Evolutionary conservation across 1,140 invertebrate species (phyloP).

Genomic region (Theocolax elegans): DNA sequence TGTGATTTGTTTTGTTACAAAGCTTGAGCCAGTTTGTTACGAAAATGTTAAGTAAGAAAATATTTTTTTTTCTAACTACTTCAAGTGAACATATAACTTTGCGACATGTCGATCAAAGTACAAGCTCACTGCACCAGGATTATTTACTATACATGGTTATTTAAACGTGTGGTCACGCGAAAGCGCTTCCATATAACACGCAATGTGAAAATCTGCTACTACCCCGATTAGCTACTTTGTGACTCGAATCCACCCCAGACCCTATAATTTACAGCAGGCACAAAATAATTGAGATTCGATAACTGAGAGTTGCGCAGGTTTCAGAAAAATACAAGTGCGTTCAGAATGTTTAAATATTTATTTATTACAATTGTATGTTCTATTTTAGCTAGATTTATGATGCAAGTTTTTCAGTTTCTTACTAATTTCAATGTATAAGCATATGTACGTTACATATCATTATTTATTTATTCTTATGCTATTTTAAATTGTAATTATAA

Average conservation of each 20-base stretch:
- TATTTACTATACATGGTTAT: slow-evolving; percentile 39
- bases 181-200: slow-evolving; percentile 48
- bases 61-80: too few relatives aligned
- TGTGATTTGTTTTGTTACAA: too few relatives aligned
- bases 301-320: background rate
- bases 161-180: slow-evolving; percentile 56
- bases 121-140: background rate
- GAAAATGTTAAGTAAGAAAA: too few relatives aligned
- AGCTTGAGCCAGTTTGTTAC: too few relatives aligned
- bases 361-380: too few relatives aligned
- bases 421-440: too few relatives aligned
- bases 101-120: background rate
- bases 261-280: background rate
- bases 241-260: background rate
- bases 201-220: slow-evolving; percentile 41
- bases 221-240: background rate
- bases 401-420: too few relatives aligned
- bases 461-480: too few relatives aligned
- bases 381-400: too few relatives aligned
- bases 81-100: background rate
- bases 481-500: too few relatives aligned
- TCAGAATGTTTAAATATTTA: background rate
- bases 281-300: too few relatives aligned
- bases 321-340: background rate
- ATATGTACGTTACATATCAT: too few relatives aligned